Evolutionary conservation across 2,113 vertebrate species (phyloP).

Genomic region (Rhea pennata): DNA sequence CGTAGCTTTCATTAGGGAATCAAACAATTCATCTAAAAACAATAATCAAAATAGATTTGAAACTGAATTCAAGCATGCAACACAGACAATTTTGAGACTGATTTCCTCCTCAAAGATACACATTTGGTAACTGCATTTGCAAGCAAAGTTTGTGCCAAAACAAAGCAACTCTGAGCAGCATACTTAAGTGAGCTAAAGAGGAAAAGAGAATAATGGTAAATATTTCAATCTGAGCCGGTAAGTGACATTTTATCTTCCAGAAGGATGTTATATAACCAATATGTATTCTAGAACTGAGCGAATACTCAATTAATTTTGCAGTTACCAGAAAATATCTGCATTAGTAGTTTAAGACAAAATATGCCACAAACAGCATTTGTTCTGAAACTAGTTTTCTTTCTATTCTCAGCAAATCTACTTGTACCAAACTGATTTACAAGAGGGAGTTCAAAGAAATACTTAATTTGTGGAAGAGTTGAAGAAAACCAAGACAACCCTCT

Average conservation of each 20-base stretch:
- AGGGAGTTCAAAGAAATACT: not conserved
- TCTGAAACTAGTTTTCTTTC: not conserved
- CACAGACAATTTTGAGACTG: rapidly evolving
- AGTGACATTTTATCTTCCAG: not conserved
- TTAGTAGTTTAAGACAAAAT: not conserved
- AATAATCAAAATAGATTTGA: not conserved
- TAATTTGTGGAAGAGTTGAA: not conserved
- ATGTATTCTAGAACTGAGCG: not conserved
- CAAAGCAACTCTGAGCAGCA: not conserved
- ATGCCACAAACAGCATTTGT: not conserved
- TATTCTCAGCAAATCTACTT: not conserved
- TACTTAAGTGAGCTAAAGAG: not conserved
- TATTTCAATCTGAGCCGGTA: not conserved
- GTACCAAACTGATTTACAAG: not conserved
- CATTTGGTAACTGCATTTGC: not conserved
- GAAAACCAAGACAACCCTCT: not conserved
- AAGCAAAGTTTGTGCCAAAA: not conserved
- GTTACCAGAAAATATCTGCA: not conserved
- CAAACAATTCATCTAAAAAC: not conserved
- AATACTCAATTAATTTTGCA: not conserved
- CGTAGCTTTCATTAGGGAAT: not conserved
- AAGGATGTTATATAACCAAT: not conserved
- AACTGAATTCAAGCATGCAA: not conserved
- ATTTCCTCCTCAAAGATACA: not conserved
- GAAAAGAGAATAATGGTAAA: not conserved